phyloP scores from a whole-genome alignment of 2,113 vertebrate genomes.

The Cavia porcellus region DNA sequence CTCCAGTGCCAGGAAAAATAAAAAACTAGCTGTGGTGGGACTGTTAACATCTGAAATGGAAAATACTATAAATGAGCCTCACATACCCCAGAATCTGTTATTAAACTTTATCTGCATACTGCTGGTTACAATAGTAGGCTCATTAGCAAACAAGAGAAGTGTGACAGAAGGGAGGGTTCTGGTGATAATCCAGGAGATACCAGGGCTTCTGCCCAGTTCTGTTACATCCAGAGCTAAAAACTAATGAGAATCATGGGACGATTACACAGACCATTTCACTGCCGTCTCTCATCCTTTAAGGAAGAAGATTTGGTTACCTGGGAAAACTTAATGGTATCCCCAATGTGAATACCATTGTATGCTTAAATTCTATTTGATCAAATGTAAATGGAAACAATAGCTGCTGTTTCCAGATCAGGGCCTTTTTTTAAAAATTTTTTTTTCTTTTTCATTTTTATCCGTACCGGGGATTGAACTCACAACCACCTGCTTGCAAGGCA shows the following conservation, averaged over 20 bases:
- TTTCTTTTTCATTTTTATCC: no score
- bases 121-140: neutral
- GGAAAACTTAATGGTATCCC: neutral
- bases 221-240: neutral
- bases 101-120: conserved; percentile 18
- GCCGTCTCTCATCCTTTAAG: neutral
- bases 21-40: neutral
- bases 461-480: no score
- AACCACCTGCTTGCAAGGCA: no score
- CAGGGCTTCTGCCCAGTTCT: neutral
- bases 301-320: conserved; percentile 9
- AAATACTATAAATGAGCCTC: conserved; percentile 34
- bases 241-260: neutral
- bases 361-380: neutral
- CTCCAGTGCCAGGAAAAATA: neutral
- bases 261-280: neutral
- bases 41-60: neutral
- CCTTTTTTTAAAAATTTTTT: neutral
- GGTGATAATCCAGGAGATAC: neutral
- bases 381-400: neutral
- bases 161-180: neutral
- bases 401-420: neutral
- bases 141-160: conserved; percentile 49
- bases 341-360: neutral
- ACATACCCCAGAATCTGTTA: neutral